Evolutionary conservation across 1,140 invertebrate species (phyloP), one percentile per base, ranked within the genome.

Genomic region (Drosophila subobscura): DNA sequence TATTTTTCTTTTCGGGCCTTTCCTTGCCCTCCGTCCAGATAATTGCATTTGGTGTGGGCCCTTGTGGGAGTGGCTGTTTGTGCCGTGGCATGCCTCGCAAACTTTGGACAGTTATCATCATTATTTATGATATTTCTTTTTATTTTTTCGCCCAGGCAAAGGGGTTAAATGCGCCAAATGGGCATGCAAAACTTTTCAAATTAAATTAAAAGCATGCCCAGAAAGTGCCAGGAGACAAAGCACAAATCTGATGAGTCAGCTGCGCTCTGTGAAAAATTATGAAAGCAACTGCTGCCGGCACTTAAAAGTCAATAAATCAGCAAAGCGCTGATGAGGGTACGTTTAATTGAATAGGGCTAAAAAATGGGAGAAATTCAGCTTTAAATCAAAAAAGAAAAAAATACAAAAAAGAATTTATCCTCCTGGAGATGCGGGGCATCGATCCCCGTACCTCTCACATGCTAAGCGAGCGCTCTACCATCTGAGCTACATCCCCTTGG

Each of bases 401-500:
- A 37, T 54, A 22, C n/a, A 45, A 68, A 7, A 63, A 56, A 51
- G 29, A 55, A 45, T 5, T 25, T 12, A 55, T 1, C 27, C 46
- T 23, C 16, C 40, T 85, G 60, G 79, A 78, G 94, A 93, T 93
- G 94, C 94, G 93, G 94, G 94, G 94, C 92, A 95, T 95, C 94
- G 94, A 95, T 95, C 94, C 94, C 93, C 93, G 94, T 95, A 95
- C 94, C 94, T 95, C 94, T 95, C 94, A 93, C 94, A 95, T 95
- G 94, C 94, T 95, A 95, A 95, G 94, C 94, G 94, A 95, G 94
- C 94, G 95, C 95, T 95, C 95, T 95, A 95, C 94, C 94, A 95
- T 95, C 94, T 95, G 95, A 95, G 95, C 94, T 95, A 95, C 94
- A 90, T 90, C 79, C 85, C 85, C 85, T 10, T 16, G 0, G 20